Evolutionary conservation across 2,888 invertebrate species (phyloP), one percentile per base, ranked within the genome.

Genomic region (Dicyrtoma fusca): DNA sequence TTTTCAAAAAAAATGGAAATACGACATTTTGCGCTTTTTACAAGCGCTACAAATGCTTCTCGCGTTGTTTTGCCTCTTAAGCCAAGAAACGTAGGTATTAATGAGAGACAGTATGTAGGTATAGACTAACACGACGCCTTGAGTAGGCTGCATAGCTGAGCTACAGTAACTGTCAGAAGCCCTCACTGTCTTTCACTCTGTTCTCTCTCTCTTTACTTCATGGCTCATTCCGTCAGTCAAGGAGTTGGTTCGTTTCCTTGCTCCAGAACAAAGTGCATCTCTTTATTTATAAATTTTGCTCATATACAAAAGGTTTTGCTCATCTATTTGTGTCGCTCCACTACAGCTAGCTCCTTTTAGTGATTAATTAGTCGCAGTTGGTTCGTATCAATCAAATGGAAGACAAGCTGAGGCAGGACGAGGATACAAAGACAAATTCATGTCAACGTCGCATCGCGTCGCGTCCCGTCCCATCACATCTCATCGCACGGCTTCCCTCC

Each of bases 331-430:
- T 62, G 69, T 69, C 69, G 61, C 62, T 8, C 23, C 17, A 23
- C 47, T n/a, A 49, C 64, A 25, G 64, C 49, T 17, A 45, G 23
- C 66, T 66, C 26, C 44, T 66, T 66, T 26, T 63, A 44, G 71
- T 71, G 71, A 71, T 71, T 71, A 71, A 71, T 71, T 71, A 71
- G 71, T 71, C 55, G 71, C 71, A 71, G 63, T 63, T 71, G 71
- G 42, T 71, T 71, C 71, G 64, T 71, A 71, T 71, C 71, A 71
- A 71, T 71, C 71, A 71, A 63, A 63, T 26, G 17, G 23, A 14
- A 64, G 71, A 71, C 71, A 63, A 64, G 47, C 53, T 51, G 70
- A 61, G 47, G 49, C 45, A 71, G 45, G 51, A 19, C 42, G 70
- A 45, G 53, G 71, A 63, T 55, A 63, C 63, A 71, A 64, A 71